A percentile compares a stretch with the other conserved stretches of the same genome.
phyloP scores from a whole-genome alignment of 2,888 invertebrate species.

The Allygus modestus region DNA sequence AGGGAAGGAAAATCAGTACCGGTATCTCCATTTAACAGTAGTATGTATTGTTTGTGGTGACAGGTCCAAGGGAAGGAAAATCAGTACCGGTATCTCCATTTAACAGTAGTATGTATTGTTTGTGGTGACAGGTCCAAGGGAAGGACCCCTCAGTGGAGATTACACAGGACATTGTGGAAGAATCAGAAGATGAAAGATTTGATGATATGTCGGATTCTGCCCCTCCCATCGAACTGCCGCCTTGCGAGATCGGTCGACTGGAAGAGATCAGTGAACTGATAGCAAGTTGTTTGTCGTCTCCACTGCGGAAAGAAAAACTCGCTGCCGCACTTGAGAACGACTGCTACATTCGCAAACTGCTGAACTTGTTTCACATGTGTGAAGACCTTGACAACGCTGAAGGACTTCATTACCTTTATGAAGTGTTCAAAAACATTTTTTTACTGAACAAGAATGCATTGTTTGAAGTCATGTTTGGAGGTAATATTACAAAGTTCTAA shows the following conservation, averaged over 20 bases:
- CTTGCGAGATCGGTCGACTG: conserved; percentile 94
- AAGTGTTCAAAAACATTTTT: conserved; percentile 99
- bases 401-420: conserved; percentile 96
- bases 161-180: conserved; percentile 97
- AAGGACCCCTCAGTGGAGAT: conserved; percentile 99
- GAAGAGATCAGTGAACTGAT: conserved; percentile 97
- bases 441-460: conserved; percentile 97
- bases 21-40: too few species aligned
- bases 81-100: too few species aligned
- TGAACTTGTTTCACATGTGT: conserved; percentile 97
- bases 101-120: too few species aligned
- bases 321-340: conserved; percentile 95
- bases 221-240: conserved; percentile 95
- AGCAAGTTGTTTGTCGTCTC: conserved; percentile 91
- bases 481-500: conserved; percentile 71
- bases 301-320: conserved; percentile 95
- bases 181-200: conserved; percentile 97
- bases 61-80: too few species aligned
- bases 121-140: conserved; percentile 98
- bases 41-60: too few species aligned
- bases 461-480: conserved; percentile 98
- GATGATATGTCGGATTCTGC: conserved; percentile 98
- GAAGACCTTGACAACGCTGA: conserved; percentile 97
- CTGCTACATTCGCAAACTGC: conserved; percentile 95
- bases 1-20: too few species aligned